These are phyloP conservation scores for Drosophila punjabiensis DNA, from an alignment of 1,140 invertebrate genomes.

Conservation along the genomic window DNA sequence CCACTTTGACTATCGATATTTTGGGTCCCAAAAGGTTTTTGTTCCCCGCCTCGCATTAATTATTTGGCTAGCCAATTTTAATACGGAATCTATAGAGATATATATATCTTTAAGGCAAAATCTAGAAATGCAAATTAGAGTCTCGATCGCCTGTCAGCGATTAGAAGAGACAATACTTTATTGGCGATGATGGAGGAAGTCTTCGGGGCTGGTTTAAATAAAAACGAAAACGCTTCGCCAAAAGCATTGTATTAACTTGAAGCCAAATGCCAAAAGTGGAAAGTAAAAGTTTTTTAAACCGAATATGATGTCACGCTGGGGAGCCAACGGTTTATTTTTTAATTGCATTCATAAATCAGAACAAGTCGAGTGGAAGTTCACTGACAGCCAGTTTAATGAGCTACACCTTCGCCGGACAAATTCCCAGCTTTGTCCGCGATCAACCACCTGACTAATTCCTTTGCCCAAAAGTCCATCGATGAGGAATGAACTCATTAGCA, in stretches of 20 bases:
- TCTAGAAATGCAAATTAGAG: constrained; percentile 77
- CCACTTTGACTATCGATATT: constrained; percentile 43
- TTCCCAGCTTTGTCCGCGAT: constrained; percentile 40
- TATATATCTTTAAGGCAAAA: constrained; percentile 62
- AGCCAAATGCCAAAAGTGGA: constrained; percentile 49
- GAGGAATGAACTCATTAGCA: constrained; percentile 66
- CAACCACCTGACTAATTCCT: constrained; percentile 34
- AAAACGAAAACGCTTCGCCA: constrained; percentile 58
- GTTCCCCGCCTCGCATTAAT: constrained; percentile 20
- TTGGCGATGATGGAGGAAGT: constrained; percentile 42
- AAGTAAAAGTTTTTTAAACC: constrained; percentile 41
- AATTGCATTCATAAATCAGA: constrained; percentile 49
- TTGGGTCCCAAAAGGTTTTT: constrained; percentile 12
- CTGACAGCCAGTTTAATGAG: constrained; percentile 34
- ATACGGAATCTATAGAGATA: constrained; percentile 36
- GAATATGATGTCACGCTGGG: constrained; percentile 36
- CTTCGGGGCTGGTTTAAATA: constrained; percentile 45
- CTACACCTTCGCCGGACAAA: constrained; percentile 40
- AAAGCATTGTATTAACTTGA: constrained; percentile 23
- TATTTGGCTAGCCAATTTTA: constrained; percentile 30
- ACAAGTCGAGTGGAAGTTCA: constrained; percentile 38
- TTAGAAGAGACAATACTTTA: constrained; percentile 34
- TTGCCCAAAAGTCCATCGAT: constrained; percentile 23
- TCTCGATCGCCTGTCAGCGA: constrained; percentile 51
- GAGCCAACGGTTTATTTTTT: constrained; percentile 49